Conservation (phyloP, 2,797 vertebrate genomes). For the Acropternis orthonyx region DNA sequence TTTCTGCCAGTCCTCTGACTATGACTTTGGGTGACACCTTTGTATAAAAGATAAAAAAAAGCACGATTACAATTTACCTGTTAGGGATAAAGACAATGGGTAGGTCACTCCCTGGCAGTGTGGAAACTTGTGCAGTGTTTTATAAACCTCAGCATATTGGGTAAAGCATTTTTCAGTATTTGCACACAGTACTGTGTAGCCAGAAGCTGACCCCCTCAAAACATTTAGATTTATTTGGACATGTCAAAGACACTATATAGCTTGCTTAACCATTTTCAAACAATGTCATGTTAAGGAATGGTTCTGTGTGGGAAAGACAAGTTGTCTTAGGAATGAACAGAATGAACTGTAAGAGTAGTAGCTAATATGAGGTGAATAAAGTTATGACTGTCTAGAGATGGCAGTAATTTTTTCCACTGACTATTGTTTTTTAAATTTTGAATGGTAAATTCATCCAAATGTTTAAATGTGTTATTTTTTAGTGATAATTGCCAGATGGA, state of each 20-base stretch:
- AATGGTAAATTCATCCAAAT: not conserved
- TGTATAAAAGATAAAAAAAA: not conserved
- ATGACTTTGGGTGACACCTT: not conserved
- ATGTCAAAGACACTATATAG: not conserved
- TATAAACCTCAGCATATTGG: not conserved
- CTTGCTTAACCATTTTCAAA: not conserved
- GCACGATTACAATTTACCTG: not conserved
- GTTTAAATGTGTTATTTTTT: not conserved
- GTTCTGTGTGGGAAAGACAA: not conserved
- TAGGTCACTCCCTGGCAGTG: too few species aligned
- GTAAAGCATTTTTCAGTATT: not conserved
- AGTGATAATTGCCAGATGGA: not conserved
- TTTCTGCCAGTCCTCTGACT: not conserved
- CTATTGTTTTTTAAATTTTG: not conserved
- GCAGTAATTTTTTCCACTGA: not conserved
- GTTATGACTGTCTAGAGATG: not conserved
- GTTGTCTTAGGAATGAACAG: not conserved
- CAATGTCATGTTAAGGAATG: not conserved
- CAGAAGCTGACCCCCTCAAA: not conserved
- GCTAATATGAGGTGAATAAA: not conserved
- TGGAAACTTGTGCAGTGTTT: not conserved
- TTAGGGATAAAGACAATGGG: not conserved
- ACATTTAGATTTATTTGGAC: not conserved
- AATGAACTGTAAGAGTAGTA: not conserved
- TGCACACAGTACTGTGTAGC: not conserved